phyloP scores from a whole-genome alignment of 1,140 invertebrate species.

The Drosophila equinoxialis region DNA sequence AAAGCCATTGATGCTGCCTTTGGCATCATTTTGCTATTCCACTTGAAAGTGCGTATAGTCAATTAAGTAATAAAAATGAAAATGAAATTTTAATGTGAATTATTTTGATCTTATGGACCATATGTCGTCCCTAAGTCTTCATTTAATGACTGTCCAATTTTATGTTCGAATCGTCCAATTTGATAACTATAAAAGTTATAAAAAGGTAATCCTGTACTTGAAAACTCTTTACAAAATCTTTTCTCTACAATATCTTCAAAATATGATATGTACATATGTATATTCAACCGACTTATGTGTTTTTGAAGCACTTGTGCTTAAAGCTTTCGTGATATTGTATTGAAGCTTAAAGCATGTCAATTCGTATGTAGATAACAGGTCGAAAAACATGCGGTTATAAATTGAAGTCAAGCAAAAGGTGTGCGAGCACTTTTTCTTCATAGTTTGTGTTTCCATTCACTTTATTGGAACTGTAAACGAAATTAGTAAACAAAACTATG shows the following conservation, averaged over 20 bases:
- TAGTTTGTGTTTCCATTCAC: too few species aligned
- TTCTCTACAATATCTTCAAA: background rate
- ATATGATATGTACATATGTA: background rate
- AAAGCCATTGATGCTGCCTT: conserved; percentile 19
- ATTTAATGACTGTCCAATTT: too few species aligned
- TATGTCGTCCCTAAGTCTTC: too few species aligned
- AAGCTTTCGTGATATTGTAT: background rate
- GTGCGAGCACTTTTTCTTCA: too few species aligned
- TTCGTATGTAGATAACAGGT: background rate
- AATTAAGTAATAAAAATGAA: background rate
- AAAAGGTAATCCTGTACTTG: background rate
- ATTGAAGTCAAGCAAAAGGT: background rate
- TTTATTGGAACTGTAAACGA: too few species aligned
- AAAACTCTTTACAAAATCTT: background rate
- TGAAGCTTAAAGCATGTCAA: background rate
- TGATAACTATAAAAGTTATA: too few species aligned
- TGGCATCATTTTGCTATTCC: conserved; percentile 16
- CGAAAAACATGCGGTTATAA: background rate
- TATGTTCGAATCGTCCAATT: too few species aligned
- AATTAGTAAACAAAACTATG: background rate
- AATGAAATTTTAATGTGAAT: too few species aligned
- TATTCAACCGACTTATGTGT: too few species aligned
- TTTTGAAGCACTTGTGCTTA: background rate
- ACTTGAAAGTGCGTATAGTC: conserved; percentile 1
- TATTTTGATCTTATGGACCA: too few species aligned